phyloP scores from a whole-genome alignment of 2,888 invertebrate species.

The Tipula vernalis region DNA sequence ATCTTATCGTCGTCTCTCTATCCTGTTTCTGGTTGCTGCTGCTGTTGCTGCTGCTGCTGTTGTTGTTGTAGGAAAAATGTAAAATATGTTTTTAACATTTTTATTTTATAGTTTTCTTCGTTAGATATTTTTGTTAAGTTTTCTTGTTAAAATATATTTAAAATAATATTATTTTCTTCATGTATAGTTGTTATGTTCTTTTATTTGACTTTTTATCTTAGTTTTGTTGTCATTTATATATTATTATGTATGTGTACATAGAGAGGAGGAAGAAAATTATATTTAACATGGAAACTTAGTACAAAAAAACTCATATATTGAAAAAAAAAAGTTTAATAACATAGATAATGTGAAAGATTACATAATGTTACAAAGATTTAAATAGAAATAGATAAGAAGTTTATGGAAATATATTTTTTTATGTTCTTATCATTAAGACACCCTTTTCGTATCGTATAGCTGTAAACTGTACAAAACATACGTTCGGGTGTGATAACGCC shows the following conservation, averaged over 20 bases:
- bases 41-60: neutral
- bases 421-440: neutral
- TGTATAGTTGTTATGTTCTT: neutral
- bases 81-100: neutral
- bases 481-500: neutral
- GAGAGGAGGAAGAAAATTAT: neutral
- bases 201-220: neutral
- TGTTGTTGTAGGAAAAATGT: neutral
- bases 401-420: neutral
- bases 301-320: neutral
- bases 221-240: neutral
- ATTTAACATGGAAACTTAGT: neutral
- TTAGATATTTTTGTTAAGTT: neutral
- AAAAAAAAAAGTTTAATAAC: neutral
- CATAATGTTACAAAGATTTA: neutral
- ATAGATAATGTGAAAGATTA: constrained; percentile 4
- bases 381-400: neutral
- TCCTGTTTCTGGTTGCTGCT: neutral
- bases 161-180: neutral
- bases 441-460: neutral
- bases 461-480: neutral
- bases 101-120: neutral
- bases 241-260: neutral
- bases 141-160: constrained; percentile 4
- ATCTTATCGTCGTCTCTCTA: neutral